A percentile compares a stretch with the other conserved stretches of the same genome.
phyloP scores from a whole-genome alignment of 1,140 invertebrate species.

The Nilaparvata lugens region DNA sequence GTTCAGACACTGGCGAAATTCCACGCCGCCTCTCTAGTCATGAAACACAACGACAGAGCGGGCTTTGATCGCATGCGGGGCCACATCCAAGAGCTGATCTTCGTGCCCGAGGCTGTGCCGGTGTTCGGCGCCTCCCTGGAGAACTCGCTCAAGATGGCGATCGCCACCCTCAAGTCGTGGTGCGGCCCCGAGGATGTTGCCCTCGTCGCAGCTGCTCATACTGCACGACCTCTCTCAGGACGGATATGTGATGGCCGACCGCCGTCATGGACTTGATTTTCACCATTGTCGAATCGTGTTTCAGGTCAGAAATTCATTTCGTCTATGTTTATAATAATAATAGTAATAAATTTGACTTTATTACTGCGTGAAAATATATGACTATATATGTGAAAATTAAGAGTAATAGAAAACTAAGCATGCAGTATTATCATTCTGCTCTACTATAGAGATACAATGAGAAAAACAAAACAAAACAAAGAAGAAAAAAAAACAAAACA shows the following conservation, averaged over 20 bases:
- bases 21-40: slow-evolving; percentile 42
- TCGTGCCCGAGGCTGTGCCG: slow-evolving; percentile 22
- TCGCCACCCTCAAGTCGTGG: slow-evolving; percentile 11
- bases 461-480: too few relatives aligned
- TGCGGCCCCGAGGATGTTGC: slow-evolving; percentile 23
- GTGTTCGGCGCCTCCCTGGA: slow-evolving; percentile 30
- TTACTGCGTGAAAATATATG: too few relatives aligned
- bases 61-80: slow-evolving; percentile 22
- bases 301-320: too few relatives aligned
- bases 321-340: too few relatives aligned
- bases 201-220: slow-evolving; percentile 19
- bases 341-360: too few relatives aligned
- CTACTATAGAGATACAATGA: too few relatives aligned
- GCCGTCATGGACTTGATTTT: not conserved
- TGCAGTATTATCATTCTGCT: too few relatives aligned
- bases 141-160: slow-evolving; percentile 24
- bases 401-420: too few relatives aligned
- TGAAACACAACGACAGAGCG: slow-evolving; percentile 33
- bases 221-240: slow-evolving; percentile 4
- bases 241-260: not conserved
- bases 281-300: not conserved
- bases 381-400: too few relatives aligned
- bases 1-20: slow-evolving; percentile 42
- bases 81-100: slow-evolving; percentile 18
- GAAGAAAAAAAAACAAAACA: too few relatives aligned